phyloP scores from a whole-genome alignment of 2,113 vertebrate genomes.

The Hippopotamus amphibius region DNA sequence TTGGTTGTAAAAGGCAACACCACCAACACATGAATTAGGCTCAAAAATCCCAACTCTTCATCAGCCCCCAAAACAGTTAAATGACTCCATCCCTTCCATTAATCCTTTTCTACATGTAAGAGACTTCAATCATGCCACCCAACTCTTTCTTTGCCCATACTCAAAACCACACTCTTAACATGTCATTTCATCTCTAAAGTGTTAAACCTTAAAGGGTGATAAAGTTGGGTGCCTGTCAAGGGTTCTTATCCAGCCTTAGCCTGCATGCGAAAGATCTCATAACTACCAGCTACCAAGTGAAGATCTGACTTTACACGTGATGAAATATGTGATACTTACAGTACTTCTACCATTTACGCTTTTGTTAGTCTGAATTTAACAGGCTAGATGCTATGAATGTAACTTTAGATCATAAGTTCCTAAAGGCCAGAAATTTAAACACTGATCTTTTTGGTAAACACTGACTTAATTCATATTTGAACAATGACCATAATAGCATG shows the following conservation, averaged over 20 bases:
- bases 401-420: neutral
- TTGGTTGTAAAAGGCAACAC: neutral
- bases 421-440: neutral
- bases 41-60: constrained; percentile 4
- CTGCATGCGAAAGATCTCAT: neutral
- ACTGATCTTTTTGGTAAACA: neutral
- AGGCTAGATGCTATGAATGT: neutral
- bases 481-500: neutral
- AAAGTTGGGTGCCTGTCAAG: neutral
- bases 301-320: neutral
- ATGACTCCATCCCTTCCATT: neutral
- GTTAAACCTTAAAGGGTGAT: neutral
- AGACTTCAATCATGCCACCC: neutral
- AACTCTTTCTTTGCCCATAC: neutral
- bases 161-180: neutral
- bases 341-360: neutral
- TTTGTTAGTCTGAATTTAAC: neutral
- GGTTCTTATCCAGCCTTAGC: neutral
- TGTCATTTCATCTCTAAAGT: neutral
- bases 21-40: neutral
- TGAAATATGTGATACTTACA: neutral
- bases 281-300: neutral
- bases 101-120: constrained; percentile 7
- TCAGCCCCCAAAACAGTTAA: neutral
- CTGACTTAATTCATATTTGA: constrained; percentile 45